A percentile compares a stretch with the other conserved stretches of the same genome.
Conservation (phyloP, 2,888 invertebrate genomes). For the Cryptocephalus moraei region DNA sequence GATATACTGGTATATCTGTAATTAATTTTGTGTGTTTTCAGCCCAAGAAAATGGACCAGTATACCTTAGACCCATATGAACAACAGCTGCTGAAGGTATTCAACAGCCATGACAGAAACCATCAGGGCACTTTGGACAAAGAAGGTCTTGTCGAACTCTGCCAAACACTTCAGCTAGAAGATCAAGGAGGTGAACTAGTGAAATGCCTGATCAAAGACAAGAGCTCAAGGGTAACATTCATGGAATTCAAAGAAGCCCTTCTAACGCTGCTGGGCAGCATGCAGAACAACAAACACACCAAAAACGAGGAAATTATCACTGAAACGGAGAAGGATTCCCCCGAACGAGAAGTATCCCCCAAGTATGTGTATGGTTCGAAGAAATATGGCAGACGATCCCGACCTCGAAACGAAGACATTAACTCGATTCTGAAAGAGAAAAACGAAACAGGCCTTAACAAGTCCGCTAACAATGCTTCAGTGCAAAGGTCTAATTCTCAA, state of each 20-base stretch:
- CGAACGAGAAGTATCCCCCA: constrained; percentile 62
- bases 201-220: constrained; percentile 43
- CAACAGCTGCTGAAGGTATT: constrained; percentile 72
- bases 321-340: constrained; percentile 41
- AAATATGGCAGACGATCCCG: constrained; percentile 66
- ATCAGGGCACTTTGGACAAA: constrained; percentile 56
- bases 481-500: constrained; percentile 47
- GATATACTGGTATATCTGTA: not conserved
- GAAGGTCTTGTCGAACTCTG: constrained; percentile 60
- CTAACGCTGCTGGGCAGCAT: constrained; percentile 55
- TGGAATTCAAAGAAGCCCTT: constrained; percentile 67
- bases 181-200: constrained; percentile 46
- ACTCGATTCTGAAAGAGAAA: constrained; percentile 29
- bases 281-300: constrained; percentile 17
- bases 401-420: constrained; percentile 41
- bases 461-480: constrained; percentile 26
- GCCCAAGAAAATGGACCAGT: constrained; percentile 12
- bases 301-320: constrained; percentile 16
- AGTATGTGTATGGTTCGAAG: constrained; percentile 62
- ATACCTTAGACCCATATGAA: constrained; percentile 60
- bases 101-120: constrained; percentile 64
- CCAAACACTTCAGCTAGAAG: constrained; percentile 67
- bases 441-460: constrained; percentile 30
- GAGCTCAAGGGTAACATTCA: constrained; percentile 50
- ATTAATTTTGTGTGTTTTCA: not conserved